phyloP scores from a whole-genome alignment of 2,113 vertebrate species.

The Barnardius zonarius region DNA sequence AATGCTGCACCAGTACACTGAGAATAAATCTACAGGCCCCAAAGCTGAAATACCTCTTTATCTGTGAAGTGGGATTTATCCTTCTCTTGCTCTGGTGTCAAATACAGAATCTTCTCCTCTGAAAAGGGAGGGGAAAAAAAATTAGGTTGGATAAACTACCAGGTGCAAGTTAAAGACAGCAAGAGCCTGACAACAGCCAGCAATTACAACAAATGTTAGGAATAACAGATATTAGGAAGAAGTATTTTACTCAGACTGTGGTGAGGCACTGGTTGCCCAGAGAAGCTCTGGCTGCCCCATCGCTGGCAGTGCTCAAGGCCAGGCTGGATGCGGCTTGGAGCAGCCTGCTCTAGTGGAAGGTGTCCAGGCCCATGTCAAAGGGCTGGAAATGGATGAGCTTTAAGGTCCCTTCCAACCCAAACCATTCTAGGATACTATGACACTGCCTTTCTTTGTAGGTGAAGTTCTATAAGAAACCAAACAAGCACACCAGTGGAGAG shows the following conservation, averaged over 20 bases:
- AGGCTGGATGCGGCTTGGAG: neutral
- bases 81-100: constrained; percentile 98
- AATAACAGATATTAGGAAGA: neutral
- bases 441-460: neutral
- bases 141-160: neutral
- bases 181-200: neutral
- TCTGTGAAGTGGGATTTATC: constrained; percentile 99
- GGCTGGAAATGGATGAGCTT: neutral
- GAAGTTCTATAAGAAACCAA: neutral
- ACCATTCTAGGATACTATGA: neutral
- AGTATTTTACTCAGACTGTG: neutral
- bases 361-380: neutral
- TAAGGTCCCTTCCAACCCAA: neutral
- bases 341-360: neutral
- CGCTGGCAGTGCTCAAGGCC: neutral
- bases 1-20: neutral
- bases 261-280: neutral
- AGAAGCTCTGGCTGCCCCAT: neutral
- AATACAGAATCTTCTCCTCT: constrained; percentile 97
- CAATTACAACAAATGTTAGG: neutral
- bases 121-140: neutral
- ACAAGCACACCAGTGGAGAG: neutral
- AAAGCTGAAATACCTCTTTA: constrained; percentile 87
- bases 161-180: neutral
- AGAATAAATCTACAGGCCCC: neutral